These are phyloP conservation scores for Porites evermanni DNA, from an alignment of 92 coral and sea anemone genomes.

Conservation along the genomic window DNA sequence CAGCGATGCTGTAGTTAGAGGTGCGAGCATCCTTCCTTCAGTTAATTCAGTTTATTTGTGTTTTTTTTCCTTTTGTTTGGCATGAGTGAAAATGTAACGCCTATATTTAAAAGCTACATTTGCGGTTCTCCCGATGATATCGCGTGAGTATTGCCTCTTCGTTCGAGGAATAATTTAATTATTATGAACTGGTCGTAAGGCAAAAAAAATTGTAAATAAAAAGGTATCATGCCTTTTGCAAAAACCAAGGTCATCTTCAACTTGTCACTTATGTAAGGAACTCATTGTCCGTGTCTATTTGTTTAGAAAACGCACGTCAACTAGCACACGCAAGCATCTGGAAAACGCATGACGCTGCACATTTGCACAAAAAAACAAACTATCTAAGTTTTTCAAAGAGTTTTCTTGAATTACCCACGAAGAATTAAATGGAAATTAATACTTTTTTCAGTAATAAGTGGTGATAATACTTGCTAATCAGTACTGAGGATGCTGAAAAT, in stretches of 20 bases:
- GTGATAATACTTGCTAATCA: no score
- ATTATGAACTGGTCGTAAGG: constrained; percentile 18
- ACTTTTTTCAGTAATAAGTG: no score
- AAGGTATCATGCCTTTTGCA: neutral
- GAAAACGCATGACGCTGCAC: neutral
- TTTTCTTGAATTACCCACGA: no score
- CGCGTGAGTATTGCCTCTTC: constrained; percentile 24
- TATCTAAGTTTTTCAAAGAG: neutral
- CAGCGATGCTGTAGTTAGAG: neutral
- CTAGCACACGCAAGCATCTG: neutral
- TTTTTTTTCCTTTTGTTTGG: neutral
- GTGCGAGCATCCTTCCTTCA: constrained; percentile 6
- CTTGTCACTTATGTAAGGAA: neutral
- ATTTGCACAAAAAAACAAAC: neutral
- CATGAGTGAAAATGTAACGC: neutral
- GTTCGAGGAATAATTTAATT: constrained; percentile 18
- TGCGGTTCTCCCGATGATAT: neutral
- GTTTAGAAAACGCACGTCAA: neutral
- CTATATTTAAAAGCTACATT: neutral
- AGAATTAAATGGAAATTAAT: no score
- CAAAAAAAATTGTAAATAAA: neutral
- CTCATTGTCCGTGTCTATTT: neutral
- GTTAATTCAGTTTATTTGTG: constrained; percentile 26
- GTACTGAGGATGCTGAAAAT: no score
- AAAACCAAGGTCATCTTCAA: neutral